These are phyloP conservation scores for Thecocarcelia acutangulata DNA, from an alignment of 2,888 invertebrate species.

Conservation along the genomic window DNA sequence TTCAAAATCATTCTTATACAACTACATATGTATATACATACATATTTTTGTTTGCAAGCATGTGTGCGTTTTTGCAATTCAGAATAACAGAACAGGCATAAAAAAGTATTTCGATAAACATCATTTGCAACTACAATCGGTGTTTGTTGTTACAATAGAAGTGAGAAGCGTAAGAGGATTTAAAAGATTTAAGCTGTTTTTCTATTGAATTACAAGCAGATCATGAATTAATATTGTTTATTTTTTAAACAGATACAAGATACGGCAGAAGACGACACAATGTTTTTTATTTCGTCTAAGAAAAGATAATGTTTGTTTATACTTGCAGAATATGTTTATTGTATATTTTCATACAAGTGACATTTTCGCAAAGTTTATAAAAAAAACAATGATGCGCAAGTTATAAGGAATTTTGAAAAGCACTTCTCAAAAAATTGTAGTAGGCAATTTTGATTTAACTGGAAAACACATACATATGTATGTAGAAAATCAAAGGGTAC, in stretches of 20 bases:
- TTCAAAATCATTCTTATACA: background rate
- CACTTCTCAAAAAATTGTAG: no score
- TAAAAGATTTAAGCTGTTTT: conserved; percentile 64
- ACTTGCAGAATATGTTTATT: background rate
- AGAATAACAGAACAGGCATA: background rate
- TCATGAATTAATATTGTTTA: conserved; percentile 52
- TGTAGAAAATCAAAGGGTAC: no score
- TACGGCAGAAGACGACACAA: background rate
- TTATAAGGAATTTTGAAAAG: no score
- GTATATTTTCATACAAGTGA: conserved; percentile 13
- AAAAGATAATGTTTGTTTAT: conserved; percentile 18
- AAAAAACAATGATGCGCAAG: no score
- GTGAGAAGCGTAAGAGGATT: conserved; percentile 68
- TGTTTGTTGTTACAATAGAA: conserved; percentile 52
- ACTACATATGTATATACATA: no score
- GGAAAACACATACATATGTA: no score
- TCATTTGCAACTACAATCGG: conserved; percentile 47
- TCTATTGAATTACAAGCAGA: conserved; percentile 55
- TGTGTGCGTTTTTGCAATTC: background rate
- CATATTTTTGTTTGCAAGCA: background rate
- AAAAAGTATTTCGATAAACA: conserved; percentile 59
- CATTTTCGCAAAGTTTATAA: conserved; percentile 27
- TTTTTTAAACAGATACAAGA: conserved; percentile 44
- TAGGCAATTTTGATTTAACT: no score
- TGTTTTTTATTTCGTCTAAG: background rate